Base-by-base conservation (phyloP, 1,140 invertebrate genomes). In the Plodia interpunctella region DNA sequence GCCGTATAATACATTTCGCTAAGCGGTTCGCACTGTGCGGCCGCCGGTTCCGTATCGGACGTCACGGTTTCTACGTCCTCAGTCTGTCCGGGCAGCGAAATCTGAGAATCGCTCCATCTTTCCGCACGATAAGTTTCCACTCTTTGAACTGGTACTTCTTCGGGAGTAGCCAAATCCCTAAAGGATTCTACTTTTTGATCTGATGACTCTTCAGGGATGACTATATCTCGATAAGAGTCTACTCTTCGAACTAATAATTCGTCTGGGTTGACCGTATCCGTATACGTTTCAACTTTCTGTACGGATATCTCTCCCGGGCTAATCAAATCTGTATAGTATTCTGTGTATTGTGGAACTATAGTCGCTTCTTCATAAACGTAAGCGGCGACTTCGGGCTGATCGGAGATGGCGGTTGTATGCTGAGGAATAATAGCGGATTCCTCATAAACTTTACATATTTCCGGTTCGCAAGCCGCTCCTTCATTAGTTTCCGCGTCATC, bases 1-100 rank as follows among this genome's bases (percentile, higher is more conserved):
- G 79, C 83, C 0, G 83, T 86, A 56, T 83, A 88, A 55, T 87
- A 87, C 77, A 81, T 74, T 56, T 88, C 86, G 53, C 86, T 82
- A 3, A 62, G 55, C 0, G 81, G 70, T 20, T 86, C 81, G 52
- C 63, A 73, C 6, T 63, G 62, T 17, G 55, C 66, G 18, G 38
- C 35, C 32, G 55, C 66, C 11, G 68, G 55, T 11, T 65, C 68
- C 20, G 57, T 62, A 30, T 62, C 61, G 0, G 68, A 66, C 0
- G 71, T 56, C 13, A 65, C 67, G 1, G 65, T 60, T 19, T 70
- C 73, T 2, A 59, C 60, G 13, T 53, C 51, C 11, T 53, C 51
- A 44, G 38, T 44, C 38, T 44, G 38, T 2, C 38, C 38, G 15
- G 63, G 57, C 15, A 60, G 57, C 9, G 69, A 66, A 9, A 65